Percentiles rank a stretch among this genome's conserved stretches.
Conservation (phyloP, 2,888 invertebrate genomes). For the Eupithecia dodoneata region DNA sequence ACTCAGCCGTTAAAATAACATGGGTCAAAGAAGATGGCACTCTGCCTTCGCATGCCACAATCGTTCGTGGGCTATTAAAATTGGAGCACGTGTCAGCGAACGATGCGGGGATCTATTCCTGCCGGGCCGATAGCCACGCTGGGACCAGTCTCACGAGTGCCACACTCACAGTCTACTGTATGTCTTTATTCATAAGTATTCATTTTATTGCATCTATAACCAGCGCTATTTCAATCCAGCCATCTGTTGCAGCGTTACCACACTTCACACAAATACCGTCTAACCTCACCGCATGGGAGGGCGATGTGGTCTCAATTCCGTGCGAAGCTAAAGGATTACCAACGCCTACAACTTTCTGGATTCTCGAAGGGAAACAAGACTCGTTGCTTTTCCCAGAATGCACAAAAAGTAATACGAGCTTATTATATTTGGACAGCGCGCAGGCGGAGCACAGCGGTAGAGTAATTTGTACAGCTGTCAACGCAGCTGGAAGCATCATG, state of each 20-base stretch:
- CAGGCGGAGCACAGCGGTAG: conserved; percentile 76
- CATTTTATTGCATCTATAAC: conserved; percentile 77
- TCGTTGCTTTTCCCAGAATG: conserved; percentile 82
- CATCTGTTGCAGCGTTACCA: conserved; percentile 91
- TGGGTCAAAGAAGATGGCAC: conserved; percentile 79
- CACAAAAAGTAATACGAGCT: conserved; percentile 77
- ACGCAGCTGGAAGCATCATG: conserved; percentile 80
- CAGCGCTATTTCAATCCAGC: conserved; percentile 73
- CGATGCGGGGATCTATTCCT: conserved; percentile 96
- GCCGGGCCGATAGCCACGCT: conserved; percentile 95
- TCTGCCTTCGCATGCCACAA: conserved; percentile 72
- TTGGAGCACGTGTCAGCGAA: conserved; percentile 92
- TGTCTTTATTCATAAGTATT: conserved; percentile 77
- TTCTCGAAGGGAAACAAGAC: conserved; percentile 94
- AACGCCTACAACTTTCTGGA: conserved; percentile 97
- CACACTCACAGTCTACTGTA: conserved; percentile 95
- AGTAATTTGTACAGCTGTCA: conserved; percentile 80
- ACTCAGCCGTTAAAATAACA: conserved; percentile 77
- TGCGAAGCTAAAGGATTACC: conserved; percentile 97
- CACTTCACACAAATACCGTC: conserved; percentile 93
- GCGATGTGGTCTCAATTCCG: conserved; percentile 94
- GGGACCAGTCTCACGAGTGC: conserved; percentile 95
- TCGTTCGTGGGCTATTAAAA: conserved; percentile 83
- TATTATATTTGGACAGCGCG: conserved; percentile 77
- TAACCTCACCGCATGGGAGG: conserved; percentile 94